Conservation (phyloP, 2,113 vertebrate species). For the Megaleporinus macrocephalus region DNA sequence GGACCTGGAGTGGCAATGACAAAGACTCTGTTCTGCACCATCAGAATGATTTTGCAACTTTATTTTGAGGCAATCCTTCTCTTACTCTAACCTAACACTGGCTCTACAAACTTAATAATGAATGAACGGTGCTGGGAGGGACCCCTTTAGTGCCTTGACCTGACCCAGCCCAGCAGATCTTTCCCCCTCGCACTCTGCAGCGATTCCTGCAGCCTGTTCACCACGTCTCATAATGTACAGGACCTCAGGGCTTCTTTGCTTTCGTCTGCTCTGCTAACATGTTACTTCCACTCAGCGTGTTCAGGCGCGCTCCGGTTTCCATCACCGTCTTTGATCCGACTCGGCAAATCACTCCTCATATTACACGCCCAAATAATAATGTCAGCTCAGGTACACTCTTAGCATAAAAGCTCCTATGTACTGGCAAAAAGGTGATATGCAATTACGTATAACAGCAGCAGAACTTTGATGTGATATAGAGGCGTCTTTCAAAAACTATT, state of each 20-base stretch:
- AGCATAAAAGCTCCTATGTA: not conserved
- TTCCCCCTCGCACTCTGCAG: no score
- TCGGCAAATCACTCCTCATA: not conserved
- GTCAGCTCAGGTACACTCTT: not conserved
- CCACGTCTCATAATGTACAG: not conserved
- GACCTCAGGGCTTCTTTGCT: constrained; percentile 9
- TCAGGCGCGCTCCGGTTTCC: not conserved
- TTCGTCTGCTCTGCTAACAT: not conserved
- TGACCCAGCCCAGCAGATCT: not conserved
- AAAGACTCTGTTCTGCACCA: no score
- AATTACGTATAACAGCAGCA: no score
- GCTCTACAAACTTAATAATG: no score
- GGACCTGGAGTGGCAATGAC: no score
- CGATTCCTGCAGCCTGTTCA: not conserved
- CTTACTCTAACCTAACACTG: no score
- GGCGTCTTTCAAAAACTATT: no score
- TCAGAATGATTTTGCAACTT: no score
- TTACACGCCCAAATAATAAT: not conserved
- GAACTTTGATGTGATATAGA: no score
- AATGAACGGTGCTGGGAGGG: no score
- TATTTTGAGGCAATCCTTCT: no score
- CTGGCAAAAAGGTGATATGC: not conserved
- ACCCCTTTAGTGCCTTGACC: not conserved
- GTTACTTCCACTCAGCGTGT: constrained; percentile 1
- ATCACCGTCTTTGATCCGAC: constrained; percentile 10